Percentiles rank a stretch among this genome's conserved stretches.
phyloP scores from a whole-genome alignment of 2,888 invertebrate species.

The Itoplectis maculator region DNA sequence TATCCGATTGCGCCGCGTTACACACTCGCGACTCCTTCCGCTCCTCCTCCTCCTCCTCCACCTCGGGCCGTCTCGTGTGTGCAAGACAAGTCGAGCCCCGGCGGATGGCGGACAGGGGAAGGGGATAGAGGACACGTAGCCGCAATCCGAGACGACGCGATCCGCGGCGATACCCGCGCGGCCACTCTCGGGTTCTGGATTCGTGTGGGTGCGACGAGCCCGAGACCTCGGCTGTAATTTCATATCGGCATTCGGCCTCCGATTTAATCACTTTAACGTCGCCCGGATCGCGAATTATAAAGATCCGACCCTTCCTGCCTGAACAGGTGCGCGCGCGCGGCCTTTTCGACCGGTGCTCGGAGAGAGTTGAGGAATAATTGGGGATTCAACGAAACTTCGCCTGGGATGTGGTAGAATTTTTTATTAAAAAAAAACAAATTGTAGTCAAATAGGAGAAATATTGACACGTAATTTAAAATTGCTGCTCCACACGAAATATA shows the following conservation, averaged over 20 bases:
- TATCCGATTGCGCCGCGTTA: slow-evolving; percentile 31
- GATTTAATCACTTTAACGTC: slow-evolving; percentile 79
- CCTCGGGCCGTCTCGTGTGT: background rate
- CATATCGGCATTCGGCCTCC: slow-evolving; percentile 80
- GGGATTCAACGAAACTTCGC: too few species aligned
- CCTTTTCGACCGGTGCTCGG: too few species aligned
- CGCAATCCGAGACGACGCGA: slow-evolving; percentile 79
- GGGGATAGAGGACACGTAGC: slow-evolving; percentile 74
- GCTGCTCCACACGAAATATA: too few species aligned
- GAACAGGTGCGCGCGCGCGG: too few species aligned
- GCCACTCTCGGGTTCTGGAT: background rate
- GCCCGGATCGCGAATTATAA: slow-evolving; percentile 52
- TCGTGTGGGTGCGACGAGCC: slow-evolving; percentile 13
- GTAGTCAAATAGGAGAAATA: too few species aligned
- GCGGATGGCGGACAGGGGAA: background rate
- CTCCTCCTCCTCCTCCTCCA: too few species aligned
- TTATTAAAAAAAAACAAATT: too few species aligned
- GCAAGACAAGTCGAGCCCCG: slow-evolving; percentile 24
- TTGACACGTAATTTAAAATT: too few species aligned
- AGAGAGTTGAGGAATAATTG: too few species aligned
- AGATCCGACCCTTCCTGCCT: slow-evolving; percentile 15
- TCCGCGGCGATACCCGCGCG: slow-evolving; percentile 77
- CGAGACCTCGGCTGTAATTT: slow-evolving; percentile 80
- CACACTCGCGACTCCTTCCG: slow-evolving; percentile 6
- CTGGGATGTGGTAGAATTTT: too few species aligned